phyloP scores from a whole-genome alignment of 2,888 invertebrate genomes.

The Mesorhabditis spiculigera region DNA sequence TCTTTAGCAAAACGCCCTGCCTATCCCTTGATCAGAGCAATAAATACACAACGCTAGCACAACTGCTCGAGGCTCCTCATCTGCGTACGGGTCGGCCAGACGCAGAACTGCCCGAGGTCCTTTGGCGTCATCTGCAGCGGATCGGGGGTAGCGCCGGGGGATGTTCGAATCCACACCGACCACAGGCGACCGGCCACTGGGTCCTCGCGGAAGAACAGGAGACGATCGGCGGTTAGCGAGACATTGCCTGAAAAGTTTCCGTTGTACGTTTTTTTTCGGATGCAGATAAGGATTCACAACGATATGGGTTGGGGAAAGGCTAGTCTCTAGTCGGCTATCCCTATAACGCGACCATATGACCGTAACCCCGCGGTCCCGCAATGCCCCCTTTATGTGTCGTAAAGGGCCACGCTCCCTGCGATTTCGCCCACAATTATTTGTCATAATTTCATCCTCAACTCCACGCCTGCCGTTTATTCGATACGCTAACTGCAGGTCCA shows the following conservation, averaged over 20 bases:
- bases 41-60: background rate
- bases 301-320: conserved; percentile 23
- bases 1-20: too few relatives aligned
- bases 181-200: conserved; percentile 36
- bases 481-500: too few relatives aligned
- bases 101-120: conserved; percentile 28
- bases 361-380: too few relatives aligned
- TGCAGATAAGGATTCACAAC: conserved; percentile 12
- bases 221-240: conserved; percentile 19
- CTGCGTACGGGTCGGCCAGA: conserved; percentile 35
- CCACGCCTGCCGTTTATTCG: too few relatives aligned
- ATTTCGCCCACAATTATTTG: too few relatives aligned
- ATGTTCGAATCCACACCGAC: conserved; percentile 30
- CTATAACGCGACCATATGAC: too few relatives aligned
- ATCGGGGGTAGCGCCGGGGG: conserved; percentile 11
- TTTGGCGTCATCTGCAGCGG: conserved; percentile 16
- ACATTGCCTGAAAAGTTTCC: conserved; percentile 19
- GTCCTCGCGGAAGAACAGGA: conserved; percentile 26
- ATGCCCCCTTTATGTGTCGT: conserved; percentile 13
- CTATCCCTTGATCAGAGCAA: too few relatives aligned
- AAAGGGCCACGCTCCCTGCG: too few relatives aligned
- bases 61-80: conserved; percentile 16
- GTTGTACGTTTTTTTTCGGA: too few relatives aligned
- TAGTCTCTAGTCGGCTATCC: too few relatives aligned
- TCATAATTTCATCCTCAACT: too few relatives aligned